Conservation (phyloP, 2,113 vertebrate genomes). For the Pseudonaja textilis region DNA sequence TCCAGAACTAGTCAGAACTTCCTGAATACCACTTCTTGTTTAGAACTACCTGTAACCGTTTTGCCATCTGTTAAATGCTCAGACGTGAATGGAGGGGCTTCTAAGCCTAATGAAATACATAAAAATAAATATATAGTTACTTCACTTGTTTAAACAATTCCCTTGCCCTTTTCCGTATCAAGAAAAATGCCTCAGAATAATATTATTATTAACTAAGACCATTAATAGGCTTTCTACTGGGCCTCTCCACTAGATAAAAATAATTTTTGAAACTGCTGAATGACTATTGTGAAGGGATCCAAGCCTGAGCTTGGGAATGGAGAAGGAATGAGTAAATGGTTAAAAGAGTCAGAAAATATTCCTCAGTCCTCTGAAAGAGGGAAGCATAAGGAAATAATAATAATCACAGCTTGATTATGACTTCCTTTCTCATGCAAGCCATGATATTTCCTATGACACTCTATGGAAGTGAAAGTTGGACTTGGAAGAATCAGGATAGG, state of each 20-base stretch:
- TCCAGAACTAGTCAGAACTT: too few relatives aligned
- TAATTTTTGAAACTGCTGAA: not conserved
- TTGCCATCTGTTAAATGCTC: not conserved
- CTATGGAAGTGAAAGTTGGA: not conserved
- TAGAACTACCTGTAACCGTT: not conserved
- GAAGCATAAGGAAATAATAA: not conserved
- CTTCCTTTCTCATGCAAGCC: not conserved
- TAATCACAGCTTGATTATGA: not conserved
- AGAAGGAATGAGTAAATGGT: not conserved
- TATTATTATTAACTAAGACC: not conserved
- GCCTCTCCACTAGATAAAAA: not conserved
- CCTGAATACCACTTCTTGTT: too few relatives aligned
- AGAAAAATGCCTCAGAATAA: not conserved
- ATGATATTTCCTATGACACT: not conserved
- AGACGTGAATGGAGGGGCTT: not conserved
- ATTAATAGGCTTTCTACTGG: not conserved
- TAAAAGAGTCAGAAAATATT: not conserved
- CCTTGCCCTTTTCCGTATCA: not conserved
- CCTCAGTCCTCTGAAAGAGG: not conserved
- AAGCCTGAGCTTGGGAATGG: not conserved
- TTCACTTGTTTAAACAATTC: not conserved
- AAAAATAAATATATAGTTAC: not conserved
- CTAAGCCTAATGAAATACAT: not conserved
- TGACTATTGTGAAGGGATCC: not conserved
- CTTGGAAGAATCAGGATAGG: not conserved